These are phyloP conservation scores for Parazoanthus swiftii DNA, from an alignment of 92 coral and sea anemone species.

Conservation along the genomic window DNA sequence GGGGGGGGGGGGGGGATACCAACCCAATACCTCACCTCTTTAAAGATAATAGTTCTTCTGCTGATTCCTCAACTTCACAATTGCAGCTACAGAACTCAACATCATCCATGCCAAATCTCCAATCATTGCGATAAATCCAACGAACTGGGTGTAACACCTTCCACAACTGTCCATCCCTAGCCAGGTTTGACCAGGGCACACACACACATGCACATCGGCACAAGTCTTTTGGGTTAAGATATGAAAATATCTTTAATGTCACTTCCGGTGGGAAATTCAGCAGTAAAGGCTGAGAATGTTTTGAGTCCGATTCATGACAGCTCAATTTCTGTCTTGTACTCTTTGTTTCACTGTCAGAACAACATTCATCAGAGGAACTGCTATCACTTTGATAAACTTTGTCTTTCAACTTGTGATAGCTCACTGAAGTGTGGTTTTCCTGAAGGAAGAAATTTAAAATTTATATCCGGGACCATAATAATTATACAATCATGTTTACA, in stretches of 20 bases:
- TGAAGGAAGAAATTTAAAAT: background rate
- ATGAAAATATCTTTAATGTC: conserved; percentile 76
- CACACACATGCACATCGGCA: conserved; percentile 85
- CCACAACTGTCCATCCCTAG: conserved; percentile 89
- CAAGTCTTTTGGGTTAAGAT: conserved; percentile 88
- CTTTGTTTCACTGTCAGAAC: conserved; percentile 41
- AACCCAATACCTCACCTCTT: conserved; percentile 47
- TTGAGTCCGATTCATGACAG: background rate
- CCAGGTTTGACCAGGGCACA: conserved; percentile 72
- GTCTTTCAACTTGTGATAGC: background rate
- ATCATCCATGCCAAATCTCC: conserved; percentile 75
- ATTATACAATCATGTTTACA: background rate
- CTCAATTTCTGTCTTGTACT: background rate
- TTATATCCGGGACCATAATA: background rate
- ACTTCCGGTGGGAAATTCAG: conserved; percentile 76
- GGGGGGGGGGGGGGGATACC: no score
- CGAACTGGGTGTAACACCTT: conserved; percentile 88
- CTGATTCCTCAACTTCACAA: conserved; percentile 55
- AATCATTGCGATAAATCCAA: conserved; percentile 90
- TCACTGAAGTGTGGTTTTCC: conserved; percentile 11
- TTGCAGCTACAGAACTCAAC: conserved; percentile 78
- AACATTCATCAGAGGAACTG: conserved; percentile 56
- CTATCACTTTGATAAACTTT: conserved; percentile 5
- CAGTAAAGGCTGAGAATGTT: conserved; percentile 49
- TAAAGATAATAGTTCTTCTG: conserved; percentile 17